Evolutionary conservation across 2,113 vertebrate species (phyloP), one percentile per base, ranked within the genome.

Genomic region (Cavia aperea): DNA sequence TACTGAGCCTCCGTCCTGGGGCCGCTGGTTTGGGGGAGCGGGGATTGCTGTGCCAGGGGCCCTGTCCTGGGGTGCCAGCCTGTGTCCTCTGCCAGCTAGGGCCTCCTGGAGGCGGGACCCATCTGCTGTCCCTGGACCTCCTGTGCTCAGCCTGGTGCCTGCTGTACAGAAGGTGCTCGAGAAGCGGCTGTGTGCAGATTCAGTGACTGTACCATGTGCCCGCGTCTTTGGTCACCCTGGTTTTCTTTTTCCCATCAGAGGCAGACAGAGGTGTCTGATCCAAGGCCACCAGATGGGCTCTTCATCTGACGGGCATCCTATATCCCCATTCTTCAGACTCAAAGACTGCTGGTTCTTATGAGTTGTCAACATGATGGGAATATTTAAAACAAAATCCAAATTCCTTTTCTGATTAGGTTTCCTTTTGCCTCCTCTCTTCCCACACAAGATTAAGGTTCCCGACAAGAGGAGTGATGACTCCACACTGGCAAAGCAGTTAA

Each of bases 241-340:
- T 70, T 91, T 83, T 81, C 58, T 6, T 75, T 66, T 46, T 58
- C 60, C 93, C 79, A 24, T 54, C 49, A 46, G 72, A 56, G 31
- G 60, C 49, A 49, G 66, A 56, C 79, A 63, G 36, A 49, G 43
- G 78, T 83, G 49, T 91, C 51, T 36, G 75, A 9, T 72, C 49
- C 54, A 4, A 26, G 51, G 36, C 36, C 5, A 33, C 51, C 36
- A 24, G 54, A 18, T 0, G 7, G 36, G n/a, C 54, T 77, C 43
- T 19, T 7, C 21, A 9, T 0, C 2, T 16, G 46, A n/a, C 0
- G 0, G 56, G 49, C 3, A 24, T 23, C 77, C 83, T 51, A 2
- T 39, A 21, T 21, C n/a, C n/a, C 23, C 7, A 2, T 54, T 87
- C 56, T 87, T 78, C 46, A 23, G 81, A 16, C 54, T 72, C 79